Base-by-base conservation (phyloP, 2,797 vertebrate species). In the Argentina silus region DNA sequence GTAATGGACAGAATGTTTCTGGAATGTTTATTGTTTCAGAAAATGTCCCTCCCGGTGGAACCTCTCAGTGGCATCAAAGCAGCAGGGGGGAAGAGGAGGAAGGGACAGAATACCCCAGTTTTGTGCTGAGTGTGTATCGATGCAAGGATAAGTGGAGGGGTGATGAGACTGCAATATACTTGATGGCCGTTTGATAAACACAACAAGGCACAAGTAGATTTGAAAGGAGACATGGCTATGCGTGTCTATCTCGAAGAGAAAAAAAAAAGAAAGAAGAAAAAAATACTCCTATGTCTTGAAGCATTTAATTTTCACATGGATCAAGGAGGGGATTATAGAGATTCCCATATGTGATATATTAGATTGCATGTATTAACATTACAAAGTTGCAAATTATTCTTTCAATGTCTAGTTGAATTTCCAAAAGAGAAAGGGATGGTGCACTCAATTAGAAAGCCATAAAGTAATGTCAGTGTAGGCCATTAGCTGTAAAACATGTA, bases 1-100 rank as follows among this genome's bases (percentile, higher is more conserved):
- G 73, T 17, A 36, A 36, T 36, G 67, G 74, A 63, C 48, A 56
- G 62, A 78, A 85, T 77, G 75, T 84, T 77, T 74, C 61, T 47
- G 65, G 60, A 81, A 83, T 84, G 45, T 81, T 79, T 82, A 69
- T 74, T 64, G 69, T 71, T 66, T 7, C 45, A 66, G 72, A 84
- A 75, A 73, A 73, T 65, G 71, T 45, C 73, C 75, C 67, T 78
- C 21, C 2, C 78, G 82, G 72, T 76, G 55, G 17, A 60, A 60
- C n/a, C 19, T 27, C 10, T 23, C 81, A 62, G 42, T 61, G 43
- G 67, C 47, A 72, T 74, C 50, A 43, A 70, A 57, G 27, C 15
- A 43, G 73, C 73, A 21, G 61, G 65, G 73, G 73, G 56, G 53
- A 43, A 78, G 69, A 70, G 69, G 67, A 47, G 55, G 64, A 69